Evolutionary conservation across 1,140 invertebrate genomes (phyloP).

Genomic region (Calycopis cecrops): DNA sequence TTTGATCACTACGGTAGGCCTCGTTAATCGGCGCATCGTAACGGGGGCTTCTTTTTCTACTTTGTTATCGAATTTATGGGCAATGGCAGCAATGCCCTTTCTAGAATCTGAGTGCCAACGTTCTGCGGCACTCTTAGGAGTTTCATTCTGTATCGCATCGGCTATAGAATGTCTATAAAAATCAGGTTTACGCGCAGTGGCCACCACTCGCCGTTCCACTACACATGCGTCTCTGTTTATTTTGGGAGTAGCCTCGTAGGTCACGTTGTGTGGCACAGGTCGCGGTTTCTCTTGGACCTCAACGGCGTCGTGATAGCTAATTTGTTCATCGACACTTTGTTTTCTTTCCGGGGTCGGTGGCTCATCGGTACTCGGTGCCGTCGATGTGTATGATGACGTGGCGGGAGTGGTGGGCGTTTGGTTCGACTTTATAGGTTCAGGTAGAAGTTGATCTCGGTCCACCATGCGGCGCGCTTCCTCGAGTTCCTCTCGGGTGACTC

Average conservation of each 20-base stretch:
- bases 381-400: slow-evolving; percentile 28
- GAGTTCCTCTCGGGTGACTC: slow-evolving; percentile 86
- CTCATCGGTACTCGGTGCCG: slow-evolving; percentile 28
- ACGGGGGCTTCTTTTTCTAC: slow-evolving; percentile 35
- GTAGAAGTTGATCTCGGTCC: slow-evolving; percentile 76
- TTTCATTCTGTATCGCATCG: slow-evolving; percentile 31
- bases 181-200: slow-evolving; percentile 39
- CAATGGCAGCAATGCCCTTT: slow-evolving; percentile 56
- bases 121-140: slow-evolving; percentile 29
- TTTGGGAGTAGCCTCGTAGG: slow-evolving; percentile 40
- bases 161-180: slow-evolving; percentile 59
- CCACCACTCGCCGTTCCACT: slow-evolving; percentile 41
- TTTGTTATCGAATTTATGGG: slow-evolving; percentile 56
- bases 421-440: slow-evolving; percentile 21
- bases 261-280: slow-evolving; percentile 46
- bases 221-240: slow-evolving; percentile 38
- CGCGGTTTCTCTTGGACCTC: slow-evolving; percentile 40
- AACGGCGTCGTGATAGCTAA: slow-evolving; percentile 51
- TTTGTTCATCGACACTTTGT: slow-evolving; percentile 41
- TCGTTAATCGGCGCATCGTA: slow-evolving; percentile 47
- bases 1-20: slow-evolving; percentile 25
- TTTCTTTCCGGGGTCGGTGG: slow-evolving; percentile 45
- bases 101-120: slow-evolving; percentile 45
- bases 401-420: slow-evolving; percentile 15
- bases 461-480: slow-evolving; percentile 84